Base-by-base conservation (phyloP, 2,113 vertebrate genomes). In the Vulpes ferrilata region DNA sequence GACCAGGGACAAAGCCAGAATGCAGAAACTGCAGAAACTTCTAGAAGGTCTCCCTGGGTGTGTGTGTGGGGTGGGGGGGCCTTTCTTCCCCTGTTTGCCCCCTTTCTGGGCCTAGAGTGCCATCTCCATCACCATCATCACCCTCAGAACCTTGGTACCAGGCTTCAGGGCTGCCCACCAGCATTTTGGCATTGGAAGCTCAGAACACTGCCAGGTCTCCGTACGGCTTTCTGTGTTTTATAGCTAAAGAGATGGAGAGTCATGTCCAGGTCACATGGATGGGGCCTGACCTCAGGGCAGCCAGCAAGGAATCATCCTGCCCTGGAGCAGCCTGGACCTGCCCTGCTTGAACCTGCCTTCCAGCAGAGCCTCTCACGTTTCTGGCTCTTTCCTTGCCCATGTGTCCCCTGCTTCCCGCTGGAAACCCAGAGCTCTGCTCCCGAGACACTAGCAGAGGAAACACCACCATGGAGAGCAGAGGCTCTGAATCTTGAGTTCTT, bases 331-430 rank as follows among this genome's bases (percentile, higher is more conserved):
- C 13, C 3, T 32, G 32, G 53, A 51, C 2, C 35, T 83, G 71
- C 62, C 38, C 9, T 2, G 7, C 19, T 67, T 17, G 3, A 59
- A 53, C 51, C 17, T 53, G 30, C 35, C 30, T 19, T 84, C 3
- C 59, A 69, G 30, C 19, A 55, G 0, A 92, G 35, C 23, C 57
- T 48, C 22, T 51, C 43, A 11, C 7, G 38, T 55, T 57, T 95
- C 69, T 10, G 16, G 7, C 38, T 25, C 73, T 93, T 78, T 86
- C 25, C 20, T 86, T 17, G 95, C 25, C 48, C 16, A 0, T 0
- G 17, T 2, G 0, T 35, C 48, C 17, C 30, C 27, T 15, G 9
- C 1, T 15, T 48, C 19, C 25, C 13, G 12, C 8, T 8, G 5
- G 27, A 79, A 27, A 60, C 48, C 20, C 27, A n/a, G 20, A 79